Conservation (phyloP, 2,888 invertebrate species). For the Allolobophora icterica region DNA sequence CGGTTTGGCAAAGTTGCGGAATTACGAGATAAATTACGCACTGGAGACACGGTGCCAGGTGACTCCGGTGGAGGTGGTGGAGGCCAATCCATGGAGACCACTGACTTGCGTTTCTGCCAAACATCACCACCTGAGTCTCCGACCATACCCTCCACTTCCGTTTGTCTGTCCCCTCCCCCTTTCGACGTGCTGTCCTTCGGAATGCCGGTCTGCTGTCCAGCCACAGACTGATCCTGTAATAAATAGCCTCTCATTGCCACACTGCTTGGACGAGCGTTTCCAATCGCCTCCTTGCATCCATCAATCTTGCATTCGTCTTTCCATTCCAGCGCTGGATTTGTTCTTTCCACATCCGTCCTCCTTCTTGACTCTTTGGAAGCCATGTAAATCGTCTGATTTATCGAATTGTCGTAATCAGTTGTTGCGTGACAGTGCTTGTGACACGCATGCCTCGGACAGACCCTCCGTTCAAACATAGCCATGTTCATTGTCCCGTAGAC, state of each 20-base stretch:
- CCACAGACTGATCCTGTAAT: not conserved
- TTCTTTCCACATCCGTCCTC: not conserved
- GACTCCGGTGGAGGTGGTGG: constrained; percentile 35
- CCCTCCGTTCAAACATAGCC: not conserved
- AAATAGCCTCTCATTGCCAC: not conserved
- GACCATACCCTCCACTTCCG: not conserved
- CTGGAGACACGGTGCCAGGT: not conserved
- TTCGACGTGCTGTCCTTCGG: not conserved
- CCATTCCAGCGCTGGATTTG: not conserved
- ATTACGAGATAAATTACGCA: not conserved
- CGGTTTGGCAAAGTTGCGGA: not conserved
- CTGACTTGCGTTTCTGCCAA: not conserved
- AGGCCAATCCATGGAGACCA: constrained; percentile 29
- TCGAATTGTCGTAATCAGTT: constrained; percentile 26
- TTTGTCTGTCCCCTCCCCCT: not conserved
- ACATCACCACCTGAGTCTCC: not conserved
- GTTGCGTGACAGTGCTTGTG: constrained; percentile 14
- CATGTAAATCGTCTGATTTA: constrained; percentile 33
- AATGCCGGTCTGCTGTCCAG: not conserved
- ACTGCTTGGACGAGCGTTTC: not conserved
- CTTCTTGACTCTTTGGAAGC: constrained; percentile 22
- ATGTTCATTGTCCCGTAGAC: constrained; percentile 20
- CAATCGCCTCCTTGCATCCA: not conserved
- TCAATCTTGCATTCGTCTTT: not conserved
- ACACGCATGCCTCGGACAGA: constrained; percentile 50